These are phyloP conservation scores for Microcebus jonahi DNA, from an alignment of 2,113 vertebrate genomes.

Conservation along the genomic window DNA sequence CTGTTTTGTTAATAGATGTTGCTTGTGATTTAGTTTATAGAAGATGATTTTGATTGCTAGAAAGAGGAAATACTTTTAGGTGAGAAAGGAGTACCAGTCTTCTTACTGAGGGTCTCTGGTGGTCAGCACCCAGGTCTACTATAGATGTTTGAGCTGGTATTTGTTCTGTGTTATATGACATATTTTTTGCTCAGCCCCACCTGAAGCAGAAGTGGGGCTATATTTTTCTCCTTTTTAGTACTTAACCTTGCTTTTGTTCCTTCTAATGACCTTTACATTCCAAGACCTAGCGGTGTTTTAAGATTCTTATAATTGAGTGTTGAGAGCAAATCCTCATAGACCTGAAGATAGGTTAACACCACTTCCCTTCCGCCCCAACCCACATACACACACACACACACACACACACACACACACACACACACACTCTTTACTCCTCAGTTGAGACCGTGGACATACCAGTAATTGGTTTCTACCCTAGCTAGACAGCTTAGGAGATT, in stretches of 20 bases:
- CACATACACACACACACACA: background rate
- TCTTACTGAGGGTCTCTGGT: background rate
- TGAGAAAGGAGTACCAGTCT: background rate
- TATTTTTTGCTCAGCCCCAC: background rate
- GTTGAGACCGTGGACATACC: too few species aligned
- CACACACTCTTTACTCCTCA: background rate
- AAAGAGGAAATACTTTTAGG: background rate
- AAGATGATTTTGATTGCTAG: background rate
- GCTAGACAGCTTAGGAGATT: background rate
- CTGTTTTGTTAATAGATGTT: background rate
- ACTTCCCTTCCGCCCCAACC: background rate
- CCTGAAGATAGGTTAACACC: background rate
- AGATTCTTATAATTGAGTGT: background rate
- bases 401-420: background rate
- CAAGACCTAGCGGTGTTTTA: background rate
- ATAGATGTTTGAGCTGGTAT: background rate
- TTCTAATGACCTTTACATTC: background rate
- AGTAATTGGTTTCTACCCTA: background rate
- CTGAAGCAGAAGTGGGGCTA: background rate
- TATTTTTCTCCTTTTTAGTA: background rate
- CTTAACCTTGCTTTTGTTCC: background rate
- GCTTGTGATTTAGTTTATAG: background rate
- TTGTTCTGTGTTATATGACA: background rate
- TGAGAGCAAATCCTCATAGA: background rate
- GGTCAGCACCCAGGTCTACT: background rate